Percentiles rank a stretch among this genome's conserved stretches.
Conservation (phyloP, 2,888 invertebrate genomes). For the Odontocerum albicorne region DNA sequence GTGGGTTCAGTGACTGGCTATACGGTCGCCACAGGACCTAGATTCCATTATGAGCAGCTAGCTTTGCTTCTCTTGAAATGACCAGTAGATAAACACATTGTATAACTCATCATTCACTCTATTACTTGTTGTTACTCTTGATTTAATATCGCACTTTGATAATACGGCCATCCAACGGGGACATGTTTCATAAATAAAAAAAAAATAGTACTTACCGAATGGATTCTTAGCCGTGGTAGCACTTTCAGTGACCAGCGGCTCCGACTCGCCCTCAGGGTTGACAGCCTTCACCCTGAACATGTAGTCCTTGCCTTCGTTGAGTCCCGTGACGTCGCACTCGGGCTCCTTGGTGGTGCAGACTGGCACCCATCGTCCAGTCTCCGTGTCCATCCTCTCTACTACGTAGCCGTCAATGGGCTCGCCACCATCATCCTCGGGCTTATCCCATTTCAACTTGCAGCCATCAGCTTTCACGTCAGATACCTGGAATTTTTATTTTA, state of each 20-base stretch:
- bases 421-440: constrained; percentile 96
- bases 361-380: constrained; percentile 91
- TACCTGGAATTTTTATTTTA: no score
- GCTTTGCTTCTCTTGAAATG: not conserved
- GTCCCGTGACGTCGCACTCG: constrained; percentile 83
- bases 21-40: no score
- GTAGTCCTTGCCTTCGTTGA: constrained; percentile 97
- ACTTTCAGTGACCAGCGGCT: constrained; percentile 89
- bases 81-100: not conserved
- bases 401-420: constrained; percentile 92
- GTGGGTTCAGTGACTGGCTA: no score
- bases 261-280: constrained; percentile 95
- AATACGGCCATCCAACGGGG: no score
- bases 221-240: constrained; percentile 98
- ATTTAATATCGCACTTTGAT: no score
- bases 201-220: constrained; percentile 60
- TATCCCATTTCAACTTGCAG: constrained; percentile 93
- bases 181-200: not conserved
- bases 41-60: not conserved
- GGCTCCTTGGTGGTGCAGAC: constrained; percentile 81
- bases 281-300: constrained; percentile 97
- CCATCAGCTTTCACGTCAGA: constrained; percentile 90
- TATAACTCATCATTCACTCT: no score
- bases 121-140: no score
- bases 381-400: constrained; percentile 94